Evolutionary conservation across 37 sponge, comb jelly and placozoan genomes (phyloP), one percentile per base, ranked within the genome.

Genomic region (Halichondria panicea): DNA sequence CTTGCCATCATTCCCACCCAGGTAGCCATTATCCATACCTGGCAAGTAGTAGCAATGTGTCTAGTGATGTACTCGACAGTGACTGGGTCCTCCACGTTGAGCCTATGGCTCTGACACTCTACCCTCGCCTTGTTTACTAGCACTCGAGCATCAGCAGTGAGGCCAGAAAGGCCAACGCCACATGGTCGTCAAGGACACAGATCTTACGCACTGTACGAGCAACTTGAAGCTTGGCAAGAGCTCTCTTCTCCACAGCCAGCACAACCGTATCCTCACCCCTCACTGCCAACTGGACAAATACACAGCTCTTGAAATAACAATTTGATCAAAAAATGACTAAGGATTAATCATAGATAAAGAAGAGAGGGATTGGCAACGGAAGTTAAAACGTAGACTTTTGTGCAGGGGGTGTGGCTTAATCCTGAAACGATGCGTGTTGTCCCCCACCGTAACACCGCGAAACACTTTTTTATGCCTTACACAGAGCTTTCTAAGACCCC

Each of bases 61-160:
- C 94, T 81, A 18, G 99, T 86, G 56, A 98, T 90, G 76, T 98
- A 95, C 76, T 95, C 97, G 58, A 98, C 89, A 45, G 96, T 93
- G 2, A 98, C 94, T 18, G 99, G 99, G 50, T 98, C 99, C 70
- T 98, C 99, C 41, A 98, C 83, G 0, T 77, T 88, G 60, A 98
- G 84, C 45, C 91, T 45, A 74, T 95, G 88, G 68, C 96, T 95
- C 85, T 98, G 99, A 55, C 99, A 98, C 71, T 98, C 99, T 39
- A 89, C 81, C n/a, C 96, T 80, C 41, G 96, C 94, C 92, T 75
- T 90, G 70, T 96, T 87, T 19, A 98, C 89, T 66, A 98, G 71
- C 33, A 98, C 94, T 43, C 99, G 88, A 12, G 99, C 99, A 69
- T 98, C 99, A 45, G 99, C 99, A 7, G 92, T 95, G 43, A 98